Evolutionary conservation across 2,888 invertebrate genomes (phyloP), one percentile per base, ranked within the genome.

Genomic region (Herminia tarsipennalis): DNA sequence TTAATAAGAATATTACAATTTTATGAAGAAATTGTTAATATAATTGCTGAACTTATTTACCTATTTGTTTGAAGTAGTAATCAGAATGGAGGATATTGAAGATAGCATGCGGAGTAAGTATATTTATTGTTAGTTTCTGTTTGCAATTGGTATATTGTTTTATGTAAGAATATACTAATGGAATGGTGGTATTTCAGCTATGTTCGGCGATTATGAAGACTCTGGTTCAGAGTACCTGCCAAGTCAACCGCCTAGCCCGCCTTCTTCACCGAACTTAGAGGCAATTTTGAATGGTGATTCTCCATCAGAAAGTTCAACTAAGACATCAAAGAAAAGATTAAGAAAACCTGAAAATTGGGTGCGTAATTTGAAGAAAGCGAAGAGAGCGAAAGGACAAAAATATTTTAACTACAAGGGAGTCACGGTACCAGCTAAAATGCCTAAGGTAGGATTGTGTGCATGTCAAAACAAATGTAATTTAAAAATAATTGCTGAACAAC

Each of bases 391-490:
- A 30, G 45, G 39, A 39, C 24, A 39, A 5, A 32, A 40, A 24
- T 45, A 45, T 45, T 13, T 33, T 18, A 44, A 44, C 18, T 44
- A 44, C 36, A 44, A 44, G 30, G 43, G 36, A 2, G 12, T 40
- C 16, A 35, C 33, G n/a, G 27, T 44, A 37, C 38, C 44, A 25
- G 38, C 44, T 27, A 44, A 44, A 20, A 32, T 14, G 21, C 38
- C 44, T 9, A 44, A 44, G 33, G 32, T 44, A 33, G 44, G 44
- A 44, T 20, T 44, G 27, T 38, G 35, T 25, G 1, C 45, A 45
- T 46, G 46, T 39, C 34, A 28, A 35, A 46, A 35, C 24, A 46
- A 40, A 29, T 46, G 46, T 13, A 28, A 46, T 29, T 24, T 46
- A 16, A 46, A 46, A 46, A 35, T 40, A 39, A 46, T 14, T 18